These are phyloP conservation scores for Actinia equina DNA, from an alignment of 64 coral and sea anemone species.

Conservation along the genomic window DNA sequence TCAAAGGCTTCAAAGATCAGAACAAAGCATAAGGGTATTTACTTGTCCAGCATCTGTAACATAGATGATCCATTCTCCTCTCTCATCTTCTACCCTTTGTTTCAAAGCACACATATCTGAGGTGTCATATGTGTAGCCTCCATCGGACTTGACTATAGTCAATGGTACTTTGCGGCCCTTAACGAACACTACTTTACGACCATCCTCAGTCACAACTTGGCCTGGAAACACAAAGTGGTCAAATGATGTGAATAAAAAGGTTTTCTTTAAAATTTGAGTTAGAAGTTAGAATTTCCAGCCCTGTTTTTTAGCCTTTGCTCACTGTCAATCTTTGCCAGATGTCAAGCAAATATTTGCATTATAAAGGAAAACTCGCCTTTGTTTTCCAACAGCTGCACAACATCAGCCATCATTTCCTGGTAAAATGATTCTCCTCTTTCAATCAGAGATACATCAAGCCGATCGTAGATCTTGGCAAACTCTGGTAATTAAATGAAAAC, in stretches of 20 bases:
- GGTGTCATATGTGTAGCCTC: constrained; percentile 95
- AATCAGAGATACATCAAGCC: constrained; percentile 76
- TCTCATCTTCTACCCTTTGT: constrained; percentile 81
- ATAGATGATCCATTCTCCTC: constrained; percentile 91
- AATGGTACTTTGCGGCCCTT: constrained; percentile 68
- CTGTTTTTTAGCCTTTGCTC: too few relatives aligned
- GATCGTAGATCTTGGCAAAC: constrained; percentile 92
- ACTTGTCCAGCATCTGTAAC: constrained; percentile 97
- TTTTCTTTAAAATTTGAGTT: too few relatives aligned
- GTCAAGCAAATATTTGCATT: background rate
- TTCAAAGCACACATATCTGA: constrained; percentile 87
- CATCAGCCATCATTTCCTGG: constrained; percentile 68
- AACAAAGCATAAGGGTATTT: background rate
- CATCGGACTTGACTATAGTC: constrained; percentile 96
- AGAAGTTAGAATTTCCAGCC: too few relatives aligned
- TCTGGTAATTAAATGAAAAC: constrained; percentile 15
- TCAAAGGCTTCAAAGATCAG: background rate
- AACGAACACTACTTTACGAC: constrained; percentile 92
- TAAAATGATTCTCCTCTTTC: constrained; percentile 99
- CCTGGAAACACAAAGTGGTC: constrained; percentile 2
- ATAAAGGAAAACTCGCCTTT: constrained; percentile 37
- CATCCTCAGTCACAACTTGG: constrained; percentile 71
- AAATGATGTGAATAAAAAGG: too few relatives aligned
- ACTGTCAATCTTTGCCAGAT: background rate
- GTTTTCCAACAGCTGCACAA: constrained; percentile 70